phyloP scores from a whole-genome alignment of 2,113 vertebrate species.

The Ageneiosus marmoratus region DNA sequence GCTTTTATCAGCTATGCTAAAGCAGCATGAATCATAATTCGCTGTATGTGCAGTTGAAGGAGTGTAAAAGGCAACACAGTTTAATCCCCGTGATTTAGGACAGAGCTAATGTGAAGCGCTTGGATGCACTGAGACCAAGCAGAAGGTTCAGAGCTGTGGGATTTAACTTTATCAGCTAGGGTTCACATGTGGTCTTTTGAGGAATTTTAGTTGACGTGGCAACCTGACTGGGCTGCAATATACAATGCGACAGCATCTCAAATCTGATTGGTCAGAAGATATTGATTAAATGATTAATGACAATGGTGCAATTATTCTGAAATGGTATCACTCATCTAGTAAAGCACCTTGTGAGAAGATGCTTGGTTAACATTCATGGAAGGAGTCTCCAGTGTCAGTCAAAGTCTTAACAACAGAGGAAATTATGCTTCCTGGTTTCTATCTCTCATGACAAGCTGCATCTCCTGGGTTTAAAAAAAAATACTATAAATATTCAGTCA shows the following conservation, averaged over 20 bases:
- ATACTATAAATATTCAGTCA: not conserved
- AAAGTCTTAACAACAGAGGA: not conserved
- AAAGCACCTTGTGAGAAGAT: not conserved
- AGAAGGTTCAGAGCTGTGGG: slow-evolving; percentile 15
- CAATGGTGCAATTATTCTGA: not conserved
- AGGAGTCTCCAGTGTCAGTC: not conserved
- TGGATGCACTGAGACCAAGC: not conserved
- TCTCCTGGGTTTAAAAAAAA: not conserved
- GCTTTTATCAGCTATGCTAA: slow-evolving; percentile 28
- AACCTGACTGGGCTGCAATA: not conserved
- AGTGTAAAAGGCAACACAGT: slow-evolving; percentile 9
- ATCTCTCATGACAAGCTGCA: not conserved
- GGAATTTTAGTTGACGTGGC: not conserved
- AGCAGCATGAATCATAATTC: slow-evolving; percentile 28
- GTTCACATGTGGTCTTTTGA: not conserved
- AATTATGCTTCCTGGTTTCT: not conserved
- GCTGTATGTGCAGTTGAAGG: slow-evolving; percentile 12
- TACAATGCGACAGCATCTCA: not conserved
- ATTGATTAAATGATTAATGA: not conserved
- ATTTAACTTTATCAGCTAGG: slow-evolving; percentile 7
- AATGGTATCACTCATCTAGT: not conserved
- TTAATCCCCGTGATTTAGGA: slow-evolving; percentile 47
- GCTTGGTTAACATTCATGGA: not conserved
- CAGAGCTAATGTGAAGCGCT: slow-evolving; percentile 12
- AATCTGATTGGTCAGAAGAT: not conserved